Conservation (phyloP, 2,113 vertebrate species). For the Dasyprocta punctata region DNA sequence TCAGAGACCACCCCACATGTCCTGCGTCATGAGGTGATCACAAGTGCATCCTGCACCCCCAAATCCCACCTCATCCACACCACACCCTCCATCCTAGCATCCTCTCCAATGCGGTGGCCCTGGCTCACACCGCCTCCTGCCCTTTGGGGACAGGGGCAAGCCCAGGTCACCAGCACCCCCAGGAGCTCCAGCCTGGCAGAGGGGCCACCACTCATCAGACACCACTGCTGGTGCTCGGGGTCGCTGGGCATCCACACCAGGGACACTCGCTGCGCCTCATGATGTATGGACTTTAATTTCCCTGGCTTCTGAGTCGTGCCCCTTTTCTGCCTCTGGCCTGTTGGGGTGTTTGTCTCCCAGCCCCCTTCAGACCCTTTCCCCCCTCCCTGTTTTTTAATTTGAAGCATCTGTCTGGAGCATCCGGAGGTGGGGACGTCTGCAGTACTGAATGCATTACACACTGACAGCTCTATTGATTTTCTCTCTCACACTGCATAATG, state of each 20-base stretch:
- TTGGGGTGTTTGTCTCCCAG: constrained; percentile 61
- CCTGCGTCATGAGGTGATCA: neutral
- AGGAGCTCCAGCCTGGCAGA: neutral
- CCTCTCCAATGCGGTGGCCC: neutral
- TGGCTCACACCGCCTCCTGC: rapidly evolving
- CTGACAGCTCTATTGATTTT: constrained; percentile 75
- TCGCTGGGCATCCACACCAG: neutral
- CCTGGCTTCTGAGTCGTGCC: neutral
- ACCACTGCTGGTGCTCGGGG: neutral
- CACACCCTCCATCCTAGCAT: neutral
- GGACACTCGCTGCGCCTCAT: neutral
- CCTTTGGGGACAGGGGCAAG: neutral
- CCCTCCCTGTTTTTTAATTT: constrained; percentile 61
- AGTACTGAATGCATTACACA: constrained; percentile 17
- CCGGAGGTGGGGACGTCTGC: constrained; percentile 3
- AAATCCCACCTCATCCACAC: too few species aligned
- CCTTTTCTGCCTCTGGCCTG: neutral
- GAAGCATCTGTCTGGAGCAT: constrained; percentile 73
- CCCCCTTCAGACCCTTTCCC: neutral
- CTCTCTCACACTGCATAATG: constrained; percentile 53
- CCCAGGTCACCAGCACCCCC: neutral
- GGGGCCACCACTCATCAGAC: neutral
- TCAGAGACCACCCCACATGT: neutral
- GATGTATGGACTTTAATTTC: constrained; percentile 75
- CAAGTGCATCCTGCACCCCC: neutral